Base-by-base conservation (phyloP, 2,797 vertebrate genomes). In the Ctenochaetus hawaiiensis region DNA sequence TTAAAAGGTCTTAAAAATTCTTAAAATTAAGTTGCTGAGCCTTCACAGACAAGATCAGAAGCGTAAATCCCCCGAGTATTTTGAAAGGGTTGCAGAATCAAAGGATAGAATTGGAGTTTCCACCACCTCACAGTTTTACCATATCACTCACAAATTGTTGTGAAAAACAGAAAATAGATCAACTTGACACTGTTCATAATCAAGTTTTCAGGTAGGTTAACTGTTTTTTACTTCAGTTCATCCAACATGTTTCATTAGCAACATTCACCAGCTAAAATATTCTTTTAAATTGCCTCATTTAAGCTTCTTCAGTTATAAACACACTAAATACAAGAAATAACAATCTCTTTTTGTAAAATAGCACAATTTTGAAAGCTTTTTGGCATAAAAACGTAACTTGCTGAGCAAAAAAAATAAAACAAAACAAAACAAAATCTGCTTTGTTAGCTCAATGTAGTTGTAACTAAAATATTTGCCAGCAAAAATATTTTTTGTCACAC, bases 401-500 rank as follows among this genome's bases (percentile, higher is more conserved):
- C 74, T 74, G 67, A 86, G 80, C 82, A 70, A 74, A 87, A 68
- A 57, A 11, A 12, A 20, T 9, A 20, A 52, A 44, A 10, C 9
- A 44, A 10, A 44, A 44, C 43, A 44, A 64, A 64, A 23, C 6
- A 45, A 69, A 72, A 69, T 34, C 17, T 85, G 81, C 78, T 89
- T 83, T 87, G 56, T 90, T 89, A 88, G 84, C 59, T 87, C 80
- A 84, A 88, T 92, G 87, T 91, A 93, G 89, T 86, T 91, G 85
- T 82, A 89, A 88, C 58, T 84, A 88, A 92, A 89, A 84, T 90
- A 93, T 91, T 92, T 93, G 73, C 92, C 88, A 93, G 92, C 92
- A 91, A 93, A 93, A 93, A 88, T 93, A 94, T 94, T 89, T 94
- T 88, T 94, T 94, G 88, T 94, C 93, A 93, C 91, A 92, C 93